Conservation (phyloP, 1,140 invertebrate genomes). For the Ceratoteleas bidentatus region DNA sequence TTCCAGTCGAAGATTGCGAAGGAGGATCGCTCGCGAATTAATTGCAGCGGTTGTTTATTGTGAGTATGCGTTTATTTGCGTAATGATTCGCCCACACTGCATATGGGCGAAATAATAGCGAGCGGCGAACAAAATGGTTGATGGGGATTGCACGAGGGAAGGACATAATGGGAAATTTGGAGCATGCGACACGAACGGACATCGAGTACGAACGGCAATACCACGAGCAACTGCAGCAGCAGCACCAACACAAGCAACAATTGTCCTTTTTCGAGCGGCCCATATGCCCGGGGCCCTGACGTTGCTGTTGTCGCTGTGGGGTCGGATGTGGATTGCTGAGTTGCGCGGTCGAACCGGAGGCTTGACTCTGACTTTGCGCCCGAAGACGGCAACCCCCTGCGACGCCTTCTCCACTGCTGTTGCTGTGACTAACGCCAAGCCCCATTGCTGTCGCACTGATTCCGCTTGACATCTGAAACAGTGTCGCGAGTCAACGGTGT, state of each 20-base stretch:
- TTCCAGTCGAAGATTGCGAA: neutral
- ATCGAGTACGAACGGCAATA: constrained; percentile 78
- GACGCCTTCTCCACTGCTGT: constrained; percentile 70
- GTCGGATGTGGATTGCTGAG: constrained; percentile 70
- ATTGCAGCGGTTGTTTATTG: constrained; percentile 31
- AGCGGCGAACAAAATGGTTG: too few relatives aligned
- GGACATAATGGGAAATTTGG: too few relatives aligned
- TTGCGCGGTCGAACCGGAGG: constrained; percentile 71
- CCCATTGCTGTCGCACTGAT: constrained; percentile 80
- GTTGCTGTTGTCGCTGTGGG: constrained; percentile 71
- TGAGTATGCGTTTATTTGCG: constrained; percentile 43
- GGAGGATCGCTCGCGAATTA: constrained; percentile 38
- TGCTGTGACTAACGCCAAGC: constrained; percentile 79
- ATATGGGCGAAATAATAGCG: constrained; percentile 34
- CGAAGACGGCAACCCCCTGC: constrained; percentile 75
- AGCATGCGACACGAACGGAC: constrained; percentile 1
- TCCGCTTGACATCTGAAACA: constrained; percentile 77
- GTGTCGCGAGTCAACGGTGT: too few relatives aligned
- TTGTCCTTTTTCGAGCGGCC: constrained; percentile 80
- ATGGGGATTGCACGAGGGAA: too few relatives aligned
- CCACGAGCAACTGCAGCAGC: constrained; percentile 88
- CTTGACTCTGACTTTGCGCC: constrained; percentile 75
- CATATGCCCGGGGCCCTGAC: constrained; percentile 72
- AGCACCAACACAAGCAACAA: constrained; percentile 87
- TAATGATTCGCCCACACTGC: too few relatives aligned